Base-by-base conservation (phyloP, 2,888 invertebrate species). In the Coelopa pilipes region DNA sequence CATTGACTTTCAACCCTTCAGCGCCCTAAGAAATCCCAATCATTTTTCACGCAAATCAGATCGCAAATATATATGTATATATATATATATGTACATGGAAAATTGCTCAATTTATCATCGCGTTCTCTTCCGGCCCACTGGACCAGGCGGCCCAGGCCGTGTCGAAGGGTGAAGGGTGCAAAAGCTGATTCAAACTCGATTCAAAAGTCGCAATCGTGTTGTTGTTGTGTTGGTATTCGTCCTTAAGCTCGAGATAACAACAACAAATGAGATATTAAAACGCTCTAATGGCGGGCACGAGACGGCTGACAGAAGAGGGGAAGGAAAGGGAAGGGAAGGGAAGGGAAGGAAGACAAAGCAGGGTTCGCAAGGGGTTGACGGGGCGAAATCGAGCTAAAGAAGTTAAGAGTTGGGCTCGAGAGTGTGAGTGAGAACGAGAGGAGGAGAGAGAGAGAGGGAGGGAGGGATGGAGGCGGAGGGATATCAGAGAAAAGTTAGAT, bases 81-180 rank as follows among this genome's bases (percentile, higher is more conserved):
- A 53, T 53, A 53, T 9, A 9, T 53, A 53, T 53, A 53, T 49
- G 13, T 49, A 49, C 13, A 49, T n/a, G n/a, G 34, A 34, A 34
- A 34, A 34, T 34, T 59, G 57, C 21, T 59, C 34, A 62, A 62
- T 62, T 62, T 62, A 62, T 62, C 62, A 62, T 62, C 34, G 24
- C 34, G 62, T 62, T 62, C 34, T 34, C 34, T 62, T 34, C 21
- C 34, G 12, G 34, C 24, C n/a, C 62, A 21, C 12, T 62, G n/a
- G 13, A n/a, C n/a, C 34, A 62, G 13, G 34, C 15, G 34, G 13
- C 10, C 4, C 3, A 13, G n/a, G 34, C 10, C n/a, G n/a, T 53
- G 53, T 34, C 34, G 53, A 34, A 34, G 62, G 62, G n/a, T n/a
- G n/a, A n/a, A n/a, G n/a, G 34, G 24, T n/a, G 21, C 45, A 34